Evolutionary conservation across 2,888 invertebrate species (phyloP).

Genomic region (Phyllotreta striolata): DNA sequence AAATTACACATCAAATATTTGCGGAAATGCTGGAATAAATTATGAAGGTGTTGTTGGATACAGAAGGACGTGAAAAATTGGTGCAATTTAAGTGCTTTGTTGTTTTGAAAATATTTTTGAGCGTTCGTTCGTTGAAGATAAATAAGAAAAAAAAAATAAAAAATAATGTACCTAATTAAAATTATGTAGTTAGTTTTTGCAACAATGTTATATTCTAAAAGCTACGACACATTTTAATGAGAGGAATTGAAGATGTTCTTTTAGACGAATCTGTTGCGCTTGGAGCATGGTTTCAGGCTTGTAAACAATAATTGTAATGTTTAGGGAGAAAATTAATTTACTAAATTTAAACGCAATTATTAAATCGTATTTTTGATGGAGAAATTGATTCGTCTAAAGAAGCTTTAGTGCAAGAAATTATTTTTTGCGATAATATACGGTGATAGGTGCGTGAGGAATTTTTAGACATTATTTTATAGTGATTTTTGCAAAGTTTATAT

Average conservation of each 20-base stretch:
- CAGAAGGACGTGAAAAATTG: slow-evolving; percentile 26
- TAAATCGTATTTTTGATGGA: not conserved
- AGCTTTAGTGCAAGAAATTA: slow-evolving; percentile 24
- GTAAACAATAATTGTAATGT: too few relatives aligned
- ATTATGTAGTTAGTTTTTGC: slow-evolving; percentile 37
- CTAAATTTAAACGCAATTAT: slow-evolving; percentile 1
- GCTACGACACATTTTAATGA: slow-evolving; percentile 34
- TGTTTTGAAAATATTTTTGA: slow-evolving; percentile 37
- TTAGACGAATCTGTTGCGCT: slow-evolving; percentile 29
- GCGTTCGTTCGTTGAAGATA: slow-evolving; percentile 29
- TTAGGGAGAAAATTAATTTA: not conserved
- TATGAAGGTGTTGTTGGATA: slow-evolving; percentile 23
- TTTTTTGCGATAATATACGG: slow-evolving; percentile 28
- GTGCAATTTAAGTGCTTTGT: slow-evolving; percentile 40
- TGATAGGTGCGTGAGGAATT: slow-evolving; percentile 35
- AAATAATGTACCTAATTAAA: slow-evolving; percentile 27
- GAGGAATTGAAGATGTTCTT: slow-evolving; percentile 28
- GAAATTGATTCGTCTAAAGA: slow-evolving; percentile 14
- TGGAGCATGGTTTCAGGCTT: too few relatives aligned
- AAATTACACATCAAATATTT: slow-evolving; percentile 28
- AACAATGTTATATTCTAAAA: slow-evolving; percentile 40
- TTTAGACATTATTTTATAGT: slow-evolving; percentile 31
- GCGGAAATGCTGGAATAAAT: slow-evolving; percentile 25
- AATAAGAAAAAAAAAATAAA: slow-evolving; percentile 1
- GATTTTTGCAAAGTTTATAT: slow-evolving; percentile 35